Conservation (phyloP, 2,888 invertebrate genomes). For the Nomada lathburiana region DNA sequence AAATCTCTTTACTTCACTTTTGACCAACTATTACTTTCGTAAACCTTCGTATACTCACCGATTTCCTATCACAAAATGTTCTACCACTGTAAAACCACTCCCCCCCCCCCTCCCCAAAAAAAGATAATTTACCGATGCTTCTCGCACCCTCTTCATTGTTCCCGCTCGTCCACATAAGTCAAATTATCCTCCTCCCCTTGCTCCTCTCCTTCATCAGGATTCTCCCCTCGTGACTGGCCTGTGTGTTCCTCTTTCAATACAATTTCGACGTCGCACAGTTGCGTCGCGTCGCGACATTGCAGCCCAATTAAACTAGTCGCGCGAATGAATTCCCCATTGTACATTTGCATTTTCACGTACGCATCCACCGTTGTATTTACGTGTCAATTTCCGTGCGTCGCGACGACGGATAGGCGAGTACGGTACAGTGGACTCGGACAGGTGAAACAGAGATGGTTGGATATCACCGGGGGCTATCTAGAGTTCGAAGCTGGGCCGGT, state of each 20-base stretch:
- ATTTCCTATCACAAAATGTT: no score
- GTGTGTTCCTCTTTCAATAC: conserved; percentile 43
- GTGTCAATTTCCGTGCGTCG: conserved; percentile 69
- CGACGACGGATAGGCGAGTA: conserved; percentile 2
- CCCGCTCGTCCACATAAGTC: conserved; percentile 31
- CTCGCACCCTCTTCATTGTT: not conserved
- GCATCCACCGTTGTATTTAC: conserved; percentile 64
- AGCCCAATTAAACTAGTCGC: conserved; percentile 69
- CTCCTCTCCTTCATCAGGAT: conserved; percentile 11
- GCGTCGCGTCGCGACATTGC: conserved; percentile 55
- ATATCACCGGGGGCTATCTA: conserved; percentile 61
- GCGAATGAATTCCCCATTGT: conserved; percentile 67
- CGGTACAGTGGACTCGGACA: not conserved
- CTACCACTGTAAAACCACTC: no score
- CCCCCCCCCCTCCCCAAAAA: no score
- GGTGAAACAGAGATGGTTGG: not conserved
- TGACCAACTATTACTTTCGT: no score
- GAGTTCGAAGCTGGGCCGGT: conserved; percentile 70
- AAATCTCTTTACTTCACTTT: no score
- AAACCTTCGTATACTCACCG: no score
- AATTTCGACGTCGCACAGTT: conserved; percentile 59
- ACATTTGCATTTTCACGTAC: conserved; percentile 64
- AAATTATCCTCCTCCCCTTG: conserved; percentile 31
- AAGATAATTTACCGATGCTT: no score
- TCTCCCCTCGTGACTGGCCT: conserved; percentile 26